Conservation (phyloP, 2,888 invertebrate genomes). For the Apodemia hepburni region DNA sequence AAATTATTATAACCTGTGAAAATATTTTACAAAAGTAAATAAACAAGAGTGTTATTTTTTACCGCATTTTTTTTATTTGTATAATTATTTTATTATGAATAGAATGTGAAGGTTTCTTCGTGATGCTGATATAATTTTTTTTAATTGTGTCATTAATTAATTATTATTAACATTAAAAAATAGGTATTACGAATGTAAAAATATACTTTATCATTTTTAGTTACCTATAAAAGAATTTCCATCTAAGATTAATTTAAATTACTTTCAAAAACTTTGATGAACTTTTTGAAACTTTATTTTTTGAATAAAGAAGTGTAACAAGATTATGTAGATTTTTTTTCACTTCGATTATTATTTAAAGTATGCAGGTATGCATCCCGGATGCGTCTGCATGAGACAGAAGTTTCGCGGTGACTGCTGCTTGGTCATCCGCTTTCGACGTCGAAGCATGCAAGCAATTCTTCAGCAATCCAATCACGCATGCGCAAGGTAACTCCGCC, state of each 20-base stretch:
- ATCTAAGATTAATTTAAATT: slow-evolving; percentile 38
- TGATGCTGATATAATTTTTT: too few relatives aligned
- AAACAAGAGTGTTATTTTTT: too few relatives aligned
- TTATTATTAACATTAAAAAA: too few relatives aligned
- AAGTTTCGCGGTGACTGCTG: slow-evolving; percentile 64
- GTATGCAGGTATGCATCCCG: slow-evolving; percentile 49
- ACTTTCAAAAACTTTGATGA: slow-evolving; percentile 27
- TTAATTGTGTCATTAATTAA: too few relatives aligned
- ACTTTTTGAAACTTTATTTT: slow-evolving; percentile 14
- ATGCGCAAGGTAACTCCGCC: slow-evolving; percentile 59
- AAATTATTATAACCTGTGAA: too few relatives aligned
- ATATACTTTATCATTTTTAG: too few relatives aligned
- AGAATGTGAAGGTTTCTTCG: too few relatives aligned
- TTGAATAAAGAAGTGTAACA: background rate
- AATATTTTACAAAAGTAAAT: too few relatives aligned
- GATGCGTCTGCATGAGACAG: slow-evolving; percentile 58
- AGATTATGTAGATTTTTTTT: slow-evolving; percentile 24
- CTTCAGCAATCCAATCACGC: slow-evolving; percentile 56
- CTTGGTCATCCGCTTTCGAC: slow-evolving; percentile 49
- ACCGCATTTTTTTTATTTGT: too few relatives aligned
- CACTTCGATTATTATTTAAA: slow-evolving; percentile 27
- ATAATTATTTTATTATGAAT: too few relatives aligned
- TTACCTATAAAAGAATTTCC: slow-evolving; percentile 42
- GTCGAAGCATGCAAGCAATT: slow-evolving; percentile 58
- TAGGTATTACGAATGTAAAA: too few relatives aligned